Evolutionary conservation across 2,888 invertebrate genomes (phyloP).

Genomic region (Caenorhabditis afra): DNA sequence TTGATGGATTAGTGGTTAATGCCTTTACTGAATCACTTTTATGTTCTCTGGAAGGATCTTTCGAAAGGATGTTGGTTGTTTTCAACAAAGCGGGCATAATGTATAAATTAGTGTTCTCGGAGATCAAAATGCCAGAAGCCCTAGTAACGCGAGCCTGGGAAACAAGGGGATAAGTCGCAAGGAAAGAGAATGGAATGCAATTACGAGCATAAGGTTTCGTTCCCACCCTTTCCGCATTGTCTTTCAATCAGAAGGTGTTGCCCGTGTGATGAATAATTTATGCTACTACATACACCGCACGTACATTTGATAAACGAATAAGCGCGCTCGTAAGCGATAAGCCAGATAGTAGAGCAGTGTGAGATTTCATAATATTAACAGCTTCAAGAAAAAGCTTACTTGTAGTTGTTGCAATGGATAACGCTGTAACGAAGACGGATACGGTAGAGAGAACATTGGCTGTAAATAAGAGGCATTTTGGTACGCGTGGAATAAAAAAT

Average conservation of each 20-base stretch:
- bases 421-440: conserved; percentile 22
- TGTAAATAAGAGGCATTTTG: conserved; percentile 3
- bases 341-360: too few relatives aligned
- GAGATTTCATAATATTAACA: too few relatives aligned
- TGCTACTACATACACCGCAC: neutral
- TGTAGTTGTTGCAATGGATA: conserved; percentile 5
- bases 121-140: conserved; percentile 45
- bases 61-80: conserved; percentile 12
- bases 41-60: neutral
- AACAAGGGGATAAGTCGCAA: neutral
- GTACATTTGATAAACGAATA: conserved; percentile 7
- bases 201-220: conserved; percentile 46
- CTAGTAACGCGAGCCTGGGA: conserved; percentile 17
- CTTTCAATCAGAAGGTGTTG: conserved; percentile 39
- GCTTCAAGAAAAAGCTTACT: too few relatives aligned
- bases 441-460: conserved; percentile 25
- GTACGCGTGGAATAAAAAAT: conserved; percentile 4
- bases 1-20: conserved; percentile 25
- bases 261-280: conserved; percentile 7
- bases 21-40: conserved; percentile 23
- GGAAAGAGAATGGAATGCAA: conserved; percentile 19
- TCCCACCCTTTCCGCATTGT: conserved; percentile 21
- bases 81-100: neutral
- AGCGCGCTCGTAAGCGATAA: too few relatives aligned
- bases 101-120: conserved; percentile 1